Conservation (phyloP, 2,113 vertebrate genomes). For the Thamnaconus septentrionalis region DNA sequence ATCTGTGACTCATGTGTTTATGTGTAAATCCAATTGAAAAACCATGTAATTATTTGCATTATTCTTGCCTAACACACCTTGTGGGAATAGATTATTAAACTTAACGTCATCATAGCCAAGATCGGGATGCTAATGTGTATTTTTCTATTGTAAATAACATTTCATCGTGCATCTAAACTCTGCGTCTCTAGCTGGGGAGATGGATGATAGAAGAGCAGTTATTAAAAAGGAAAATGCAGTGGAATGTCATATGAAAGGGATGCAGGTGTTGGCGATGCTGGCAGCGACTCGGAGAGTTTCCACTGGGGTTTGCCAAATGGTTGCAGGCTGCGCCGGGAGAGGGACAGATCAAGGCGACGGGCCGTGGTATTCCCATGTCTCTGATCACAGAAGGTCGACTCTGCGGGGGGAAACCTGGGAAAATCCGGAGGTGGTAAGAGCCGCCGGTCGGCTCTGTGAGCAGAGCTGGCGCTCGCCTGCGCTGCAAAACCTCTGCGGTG, state of each 20-base stretch:
- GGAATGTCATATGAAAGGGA: background rate
- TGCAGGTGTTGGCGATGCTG: constrained; percentile 25
- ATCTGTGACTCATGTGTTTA: no score
- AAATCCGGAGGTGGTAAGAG: constrained; percentile 48
- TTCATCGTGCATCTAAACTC: no score
- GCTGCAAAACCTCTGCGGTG: constrained; percentile 57
- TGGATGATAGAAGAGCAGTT: no score
- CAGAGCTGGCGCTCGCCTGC: constrained; percentile 23
- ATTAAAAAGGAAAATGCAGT: background rate
- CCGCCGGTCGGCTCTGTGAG: constrained; percentile 34
- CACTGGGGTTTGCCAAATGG: constrained; percentile 56
- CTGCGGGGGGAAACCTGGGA: constrained; percentile 58
- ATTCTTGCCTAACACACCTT: no score
- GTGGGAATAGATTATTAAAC: no score
- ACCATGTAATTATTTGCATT: no score
- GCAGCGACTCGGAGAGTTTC: constrained; percentile 47
- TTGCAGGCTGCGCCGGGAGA: constrained; percentile 51
- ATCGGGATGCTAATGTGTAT: no score
- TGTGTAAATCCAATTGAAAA: no score
- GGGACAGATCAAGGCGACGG: constrained; percentile 52
- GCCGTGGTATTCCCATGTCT: constrained; percentile 55
- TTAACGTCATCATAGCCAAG: no score
- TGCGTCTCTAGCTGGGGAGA: no score
- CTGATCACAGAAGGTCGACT: constrained; percentile 64
- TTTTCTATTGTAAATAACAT: no score